Percentiles rank a stretch among this genome's conserved stretches.
These are phyloP conservation scores for Dasyornis broadbenti DNA, from an alignment of 2,113 vertebrate species.

Conservation along the genomic window DNA sequence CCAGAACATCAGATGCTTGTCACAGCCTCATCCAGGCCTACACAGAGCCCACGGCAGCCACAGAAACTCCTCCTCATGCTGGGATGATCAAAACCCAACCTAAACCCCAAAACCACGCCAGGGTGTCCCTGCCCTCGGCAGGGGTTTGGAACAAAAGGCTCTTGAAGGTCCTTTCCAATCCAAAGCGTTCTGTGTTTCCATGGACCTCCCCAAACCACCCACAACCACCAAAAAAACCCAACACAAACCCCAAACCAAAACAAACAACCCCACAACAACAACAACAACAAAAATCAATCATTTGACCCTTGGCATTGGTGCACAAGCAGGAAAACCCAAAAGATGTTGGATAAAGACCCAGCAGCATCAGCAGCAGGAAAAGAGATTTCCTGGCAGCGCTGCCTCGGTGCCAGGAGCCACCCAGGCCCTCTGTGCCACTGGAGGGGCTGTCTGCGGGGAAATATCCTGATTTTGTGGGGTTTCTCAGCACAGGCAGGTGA, in stretches of 20 bases:
- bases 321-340: not conserved
- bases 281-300: too few species aligned
- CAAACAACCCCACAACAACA: not conserved
- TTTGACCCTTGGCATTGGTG: too few species aligned
- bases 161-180: not conserved
- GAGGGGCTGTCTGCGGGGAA: not conserved
- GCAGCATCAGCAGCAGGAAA: not conserved
- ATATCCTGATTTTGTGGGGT: accelerated
- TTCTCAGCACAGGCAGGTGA: not conserved
- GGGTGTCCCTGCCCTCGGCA: not conserved
- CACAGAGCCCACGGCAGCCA: not conserved
- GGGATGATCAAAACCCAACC: not conserved
- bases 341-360: accelerated
- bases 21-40: accelerated
- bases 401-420: not conserved
- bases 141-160: accelerated
- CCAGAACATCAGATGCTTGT: accelerated
- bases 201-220: too few species aligned
- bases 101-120: accelerated
- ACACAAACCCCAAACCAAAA: too few species aligned
- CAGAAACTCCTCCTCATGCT: accelerated
- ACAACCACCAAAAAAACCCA: not conserved
- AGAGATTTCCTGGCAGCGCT: not conserved
- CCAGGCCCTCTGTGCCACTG: not conserved
- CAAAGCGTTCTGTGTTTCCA: not conserved